Percentiles rank a stretch among this genome's conserved stretches.
phyloP scores from a whole-genome alignment of 2,888 invertebrate species.

The Pecten maximus region DNA sequence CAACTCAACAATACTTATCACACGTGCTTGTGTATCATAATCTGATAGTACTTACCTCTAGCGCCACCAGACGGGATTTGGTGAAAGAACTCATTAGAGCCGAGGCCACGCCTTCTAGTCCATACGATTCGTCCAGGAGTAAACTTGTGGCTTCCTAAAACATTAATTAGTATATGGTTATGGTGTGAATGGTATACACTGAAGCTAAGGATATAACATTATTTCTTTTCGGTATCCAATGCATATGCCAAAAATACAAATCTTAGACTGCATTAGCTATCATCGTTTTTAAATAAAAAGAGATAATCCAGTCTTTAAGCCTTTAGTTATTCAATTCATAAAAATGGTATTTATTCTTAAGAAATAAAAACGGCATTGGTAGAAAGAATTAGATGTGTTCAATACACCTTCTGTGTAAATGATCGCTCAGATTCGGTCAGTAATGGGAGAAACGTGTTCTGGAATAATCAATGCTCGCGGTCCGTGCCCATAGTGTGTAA shows the following conservation, averaged over 20 bases:
- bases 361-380: no score
- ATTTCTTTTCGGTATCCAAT: no score
- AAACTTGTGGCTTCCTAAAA: constrained; percentile 61
- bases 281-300: no score
- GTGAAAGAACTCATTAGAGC: constrained; percentile 81
- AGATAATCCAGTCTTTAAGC: no score
- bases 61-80: constrained; percentile 85
- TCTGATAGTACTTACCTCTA: constrained; percentile 88
- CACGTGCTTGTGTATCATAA: not conserved
- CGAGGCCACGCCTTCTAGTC: constrained; percentile 77
- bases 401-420: no score
- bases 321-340: no score
- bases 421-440: not conserved
- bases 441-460: not conserved
- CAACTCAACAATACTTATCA: no score
- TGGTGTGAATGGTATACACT: not conserved
- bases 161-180: not conserved
- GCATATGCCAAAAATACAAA: no score
- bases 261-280: no score
- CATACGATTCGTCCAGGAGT: constrained; percentile 67
- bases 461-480: not conserved
- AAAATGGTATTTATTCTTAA: no score
- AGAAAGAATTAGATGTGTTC: no score
- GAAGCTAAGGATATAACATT: no score
- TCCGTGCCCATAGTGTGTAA: not conserved